phyloP scores from a whole-genome alignment of 2,888 invertebrate genomes.

The Margaritifera margaritifera region DNA sequence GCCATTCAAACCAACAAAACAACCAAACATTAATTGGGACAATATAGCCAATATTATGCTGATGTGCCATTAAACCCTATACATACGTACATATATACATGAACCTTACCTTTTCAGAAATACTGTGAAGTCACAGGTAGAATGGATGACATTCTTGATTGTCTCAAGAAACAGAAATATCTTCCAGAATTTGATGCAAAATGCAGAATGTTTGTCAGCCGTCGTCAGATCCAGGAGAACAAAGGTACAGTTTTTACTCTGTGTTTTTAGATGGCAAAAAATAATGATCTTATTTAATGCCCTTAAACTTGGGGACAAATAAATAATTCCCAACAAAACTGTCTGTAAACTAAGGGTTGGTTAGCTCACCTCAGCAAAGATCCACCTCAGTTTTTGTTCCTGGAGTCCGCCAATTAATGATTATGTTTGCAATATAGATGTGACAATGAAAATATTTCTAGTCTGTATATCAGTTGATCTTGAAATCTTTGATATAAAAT shows the following conservation, averaged over 20 bases:
- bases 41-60: too few relatives aligned
- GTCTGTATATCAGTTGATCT: too few relatives aligned
- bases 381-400: too few relatives aligned
- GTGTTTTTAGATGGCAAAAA: neutral
- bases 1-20: too few relatives aligned
- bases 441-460: too few relatives aligned
- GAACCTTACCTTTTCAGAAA: constrained; percentile 31
- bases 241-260: constrained; percentile 55
- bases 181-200: constrained; percentile 85
- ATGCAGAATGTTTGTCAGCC: constrained; percentile 88
- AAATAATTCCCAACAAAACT: too few relatives aligned
- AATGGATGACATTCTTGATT: constrained; percentile 48
- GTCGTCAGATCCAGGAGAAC: constrained; percentile 82
- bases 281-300: neutral
- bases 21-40: too few relatives aligned
- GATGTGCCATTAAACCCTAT: neutral
- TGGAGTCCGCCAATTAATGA: too few relatives aligned
- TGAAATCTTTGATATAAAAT: too few relatives aligned
- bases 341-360: too few relatives aligned
- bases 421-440: too few relatives aligned
- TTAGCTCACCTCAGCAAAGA: too few relatives aligned
- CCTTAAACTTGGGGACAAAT: neutral
- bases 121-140: constrained; percentile 33
- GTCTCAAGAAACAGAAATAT: constrained; percentile 81
- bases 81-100: neutral